These are phyloP conservation scores for Adelosebastes latens DNA, from an alignment of 2,797 vertebrate genomes.

Conservation along the genomic window DNA sequence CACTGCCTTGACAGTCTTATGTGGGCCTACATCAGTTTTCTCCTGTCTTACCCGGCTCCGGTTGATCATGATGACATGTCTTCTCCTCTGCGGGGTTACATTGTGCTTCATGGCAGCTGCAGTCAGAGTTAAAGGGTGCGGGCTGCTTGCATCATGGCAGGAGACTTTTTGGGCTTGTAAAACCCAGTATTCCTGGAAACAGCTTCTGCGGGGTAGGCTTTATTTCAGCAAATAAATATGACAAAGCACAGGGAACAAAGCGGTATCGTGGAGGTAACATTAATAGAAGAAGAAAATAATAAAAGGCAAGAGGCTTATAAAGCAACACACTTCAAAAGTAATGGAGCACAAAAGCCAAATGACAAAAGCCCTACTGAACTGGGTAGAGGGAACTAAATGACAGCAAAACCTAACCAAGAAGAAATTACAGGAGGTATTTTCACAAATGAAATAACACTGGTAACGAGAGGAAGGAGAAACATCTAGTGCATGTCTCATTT, in stretches of 20 bases:
- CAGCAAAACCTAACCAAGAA: constrained; percentile 28
- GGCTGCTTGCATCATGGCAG: constrained; percentile 41
- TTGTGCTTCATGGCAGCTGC: constrained; percentile 57
- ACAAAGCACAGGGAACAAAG: constrained; percentile 39
- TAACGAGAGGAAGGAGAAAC: not conserved
- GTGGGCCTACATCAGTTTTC: constrained; percentile 49
- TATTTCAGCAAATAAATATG: constrained; percentile 58
- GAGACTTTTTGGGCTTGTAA: constrained; percentile 42
- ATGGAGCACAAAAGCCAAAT: constrained; percentile 45
- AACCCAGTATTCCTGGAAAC: constrained; percentile 53
- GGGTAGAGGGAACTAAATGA: constrained; percentile 19
- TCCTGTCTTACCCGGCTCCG: constrained; percentile 30
- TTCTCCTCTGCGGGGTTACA: constrained; percentile 42
- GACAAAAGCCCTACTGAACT: constrained; percentile 33
- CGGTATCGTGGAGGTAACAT: constrained; percentile 28
- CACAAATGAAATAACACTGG: constrained; percentile 6
- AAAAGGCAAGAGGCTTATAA: constrained; percentile 58
- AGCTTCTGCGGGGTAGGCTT: constrained; percentile 29
- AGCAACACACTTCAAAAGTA: constrained; percentile 45
- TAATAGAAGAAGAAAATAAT: constrained; percentile 45
- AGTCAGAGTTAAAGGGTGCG: constrained; percentile 48
- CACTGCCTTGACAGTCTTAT: constrained; percentile 30
- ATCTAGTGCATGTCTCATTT: not conserved
- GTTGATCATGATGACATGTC: constrained; percentile 64
- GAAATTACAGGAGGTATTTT: constrained; percentile 12